Base-by-base conservation (phyloP, 2,113 vertebrate genomes). In the Copsychus sechellarum region DNA sequence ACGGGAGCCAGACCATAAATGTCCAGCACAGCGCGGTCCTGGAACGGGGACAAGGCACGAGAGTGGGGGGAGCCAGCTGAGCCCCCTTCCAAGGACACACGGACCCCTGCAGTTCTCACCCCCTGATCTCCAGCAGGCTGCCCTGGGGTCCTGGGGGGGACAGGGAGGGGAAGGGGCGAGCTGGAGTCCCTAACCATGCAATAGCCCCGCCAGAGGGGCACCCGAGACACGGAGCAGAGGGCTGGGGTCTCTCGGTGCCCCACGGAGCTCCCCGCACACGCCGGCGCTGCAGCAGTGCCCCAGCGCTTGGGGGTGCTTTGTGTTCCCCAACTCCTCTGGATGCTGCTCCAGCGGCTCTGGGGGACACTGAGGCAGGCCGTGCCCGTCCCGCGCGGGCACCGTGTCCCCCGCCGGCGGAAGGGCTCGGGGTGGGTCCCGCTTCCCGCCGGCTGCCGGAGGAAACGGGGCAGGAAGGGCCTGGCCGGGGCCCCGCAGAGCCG, bases 401-500 rank as follows among this genome's bases (percentile, higher is more conserved):
- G 2, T 3, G 34, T 50, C 36, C 73, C 74, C 25, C 16, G 53
- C 45, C 0, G 80, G 61, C 61, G 96, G 96, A 97, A 95, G 91
- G 72, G 54, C 81, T 72, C 34, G 43, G 86, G 95, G 81, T 40
- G 96, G 94, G 96, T 84, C 36, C 9, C 2, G 60, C 82, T 95
- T 96, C 92, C 96, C 86, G 43, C 70, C 13, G 33, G 87, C 91
- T 86, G 79, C 96, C 67, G 90, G 81, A 96, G 96, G 96, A 96
- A 96, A 45, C 53, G 5, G 86, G 71, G 81, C 96, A 96, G 95
- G 96, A 96, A 96, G 92, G 86, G 78, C 85, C 92, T 78, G 87
- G 91, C 88, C 6, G 29, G 65, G 78, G 70, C 81, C 71, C 77
- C 19, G 28, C 90, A 15, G 80, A 2, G 26, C 82, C 15, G 31